Base-by-base conservation (phyloP, 2,797 vertebrate species). In the Heterohyrax brucei region DNA sequence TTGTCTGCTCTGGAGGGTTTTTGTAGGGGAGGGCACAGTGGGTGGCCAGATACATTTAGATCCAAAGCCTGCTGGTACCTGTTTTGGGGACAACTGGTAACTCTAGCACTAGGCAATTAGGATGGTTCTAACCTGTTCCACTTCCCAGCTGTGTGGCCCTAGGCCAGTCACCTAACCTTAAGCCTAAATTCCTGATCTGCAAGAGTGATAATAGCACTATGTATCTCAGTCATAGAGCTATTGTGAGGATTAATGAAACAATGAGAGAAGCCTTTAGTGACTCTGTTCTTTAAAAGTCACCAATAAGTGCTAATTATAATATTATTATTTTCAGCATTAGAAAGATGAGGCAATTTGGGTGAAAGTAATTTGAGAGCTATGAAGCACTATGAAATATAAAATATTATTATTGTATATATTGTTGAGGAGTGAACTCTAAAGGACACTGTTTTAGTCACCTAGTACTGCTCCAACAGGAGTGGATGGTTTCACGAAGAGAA, bases 141-240 rank as follows among this genome's bases (percentile, higher is more conserved):
- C 61, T 90, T 93, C 81, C 46, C 72, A 89, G 77, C 59, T 80
- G 4, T 26, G 76, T 75, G 83, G 96, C 83, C 80, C 95, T 84
- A 48, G 79, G 95, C 80, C 87, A 94, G 56, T 89, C 89, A 66
- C 56, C 93, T 91, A 87, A 70, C 77, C 33, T 89, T 95, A 19
- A 73, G 56, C 56, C 83, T 87, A 53, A 53, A 82, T 66, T 56
- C 89, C 30, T 6, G 22, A 86, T 88, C 78, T 64, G 83, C 77
- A 62, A 80, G 66, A 82, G 79, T 62, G 66, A 87, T 78, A 75
- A 72, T 77, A 72, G 89, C 64, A 62, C 59, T 28, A 66, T 92
- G 62, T 22, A 53, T 91, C 50, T 21, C 48, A 26, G 48, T 80
- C 59, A 88, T 21, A 87, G 92, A 80, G 68, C 28, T 28, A 75